These are phyloP conservation scores for Lamprologus tigripictilis DNA, from an alignment of 2,113 vertebrate genomes.

Conservation along the genomic window DNA sequence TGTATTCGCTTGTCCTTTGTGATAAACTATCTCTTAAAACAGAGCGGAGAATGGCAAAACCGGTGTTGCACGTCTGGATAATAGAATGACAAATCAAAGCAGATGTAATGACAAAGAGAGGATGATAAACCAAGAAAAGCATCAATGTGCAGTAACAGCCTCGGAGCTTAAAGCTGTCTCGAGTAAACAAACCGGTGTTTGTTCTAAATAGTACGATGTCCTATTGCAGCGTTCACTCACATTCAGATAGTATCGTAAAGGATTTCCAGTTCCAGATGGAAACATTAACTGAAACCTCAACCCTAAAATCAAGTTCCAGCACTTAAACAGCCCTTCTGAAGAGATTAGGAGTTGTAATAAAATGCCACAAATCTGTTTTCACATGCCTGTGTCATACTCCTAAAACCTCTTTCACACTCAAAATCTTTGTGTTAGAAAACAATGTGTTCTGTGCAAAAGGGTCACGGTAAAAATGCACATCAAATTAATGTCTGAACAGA, in stretches of 20 bases:
- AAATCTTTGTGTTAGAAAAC: background rate
- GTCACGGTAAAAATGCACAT: background rate
- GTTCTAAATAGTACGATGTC: background rate
- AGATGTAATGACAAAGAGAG: background rate
- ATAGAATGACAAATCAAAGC: conserved; percentile 34
- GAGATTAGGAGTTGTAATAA: background rate
- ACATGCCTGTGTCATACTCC: background rate
- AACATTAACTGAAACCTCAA: background rate
- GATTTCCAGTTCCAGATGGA: background rate
- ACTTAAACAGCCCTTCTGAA: background rate
- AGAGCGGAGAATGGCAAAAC: background rate
- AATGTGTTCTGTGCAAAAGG: background rate
- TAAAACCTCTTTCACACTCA: background rate
- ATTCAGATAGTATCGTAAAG: background rate
- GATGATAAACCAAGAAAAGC: background rate
- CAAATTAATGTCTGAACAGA: background rate
- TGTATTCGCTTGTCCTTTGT: background rate
- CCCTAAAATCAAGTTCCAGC: background rate
- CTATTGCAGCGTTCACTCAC: background rate
- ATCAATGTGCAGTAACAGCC: background rate
- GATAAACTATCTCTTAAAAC: background rate
- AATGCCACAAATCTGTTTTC: background rate
- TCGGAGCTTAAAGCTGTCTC: background rate
- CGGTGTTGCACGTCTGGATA: background rate
- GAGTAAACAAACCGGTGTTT: background rate